Conservation (phyloP, 2,113 vertebrate genomes). For the Tetraodon nigroviridis region DNA sequence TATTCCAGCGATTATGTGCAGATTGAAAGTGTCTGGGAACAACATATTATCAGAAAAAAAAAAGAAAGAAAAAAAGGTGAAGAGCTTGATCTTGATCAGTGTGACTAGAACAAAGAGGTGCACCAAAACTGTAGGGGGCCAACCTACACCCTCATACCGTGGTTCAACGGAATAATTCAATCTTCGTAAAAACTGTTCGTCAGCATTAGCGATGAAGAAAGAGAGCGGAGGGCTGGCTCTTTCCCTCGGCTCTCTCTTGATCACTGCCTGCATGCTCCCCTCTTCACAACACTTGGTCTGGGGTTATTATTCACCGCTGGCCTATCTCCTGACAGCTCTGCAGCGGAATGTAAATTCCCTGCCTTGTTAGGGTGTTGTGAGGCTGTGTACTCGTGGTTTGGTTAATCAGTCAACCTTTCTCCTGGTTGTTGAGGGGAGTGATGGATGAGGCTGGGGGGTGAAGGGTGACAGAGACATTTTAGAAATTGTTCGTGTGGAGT, state of each 20-base stretch:
- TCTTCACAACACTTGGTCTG: constrained; percentile 35
- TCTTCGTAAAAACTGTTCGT: constrained; percentile 54
- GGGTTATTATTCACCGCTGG: constrained; percentile 60
- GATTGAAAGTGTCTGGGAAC: constrained; percentile 47
- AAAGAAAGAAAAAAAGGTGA: constrained; percentile 34
- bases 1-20: constrained; percentile 32
- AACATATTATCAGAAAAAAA: constrained; percentile 37
- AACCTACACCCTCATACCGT: constrained; percentile 16
- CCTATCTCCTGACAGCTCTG: constrained; percentile 65
- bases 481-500: constrained; percentile 46
- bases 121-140: constrained; percentile 14
- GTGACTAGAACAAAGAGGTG: neutral
- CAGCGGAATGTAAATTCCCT: constrained; percentile 64
- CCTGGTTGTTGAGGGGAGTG: constrained; percentile 38
- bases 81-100: constrained; percentile 25
- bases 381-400: constrained; percentile 58
- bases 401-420: constrained; percentile 67
- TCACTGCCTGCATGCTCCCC: constrained; percentile 28
- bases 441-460: constrained; percentile 57
- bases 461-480: constrained; percentile 43
- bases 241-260: constrained; percentile 27
- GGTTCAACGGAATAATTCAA: constrained; percentile 35
- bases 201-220: constrained; percentile 56
- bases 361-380: constrained; percentile 64
- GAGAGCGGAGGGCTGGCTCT: constrained; percentile 31